Base-by-base conservation (phyloP, 2,113 vertebrate species). In the Glaucidium brasilianum region DNA sequence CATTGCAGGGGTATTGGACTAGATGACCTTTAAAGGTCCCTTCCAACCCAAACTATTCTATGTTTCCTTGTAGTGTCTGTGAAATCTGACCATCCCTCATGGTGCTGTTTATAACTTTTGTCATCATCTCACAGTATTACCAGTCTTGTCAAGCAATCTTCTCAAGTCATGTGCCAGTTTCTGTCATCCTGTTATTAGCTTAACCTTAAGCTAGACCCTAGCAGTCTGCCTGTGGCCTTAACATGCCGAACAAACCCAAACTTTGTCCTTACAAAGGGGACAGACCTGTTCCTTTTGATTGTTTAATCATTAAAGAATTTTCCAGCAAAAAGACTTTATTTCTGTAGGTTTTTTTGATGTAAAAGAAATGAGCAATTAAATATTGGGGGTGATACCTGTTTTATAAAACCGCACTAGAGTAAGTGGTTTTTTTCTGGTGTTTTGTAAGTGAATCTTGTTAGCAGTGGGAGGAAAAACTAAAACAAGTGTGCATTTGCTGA, bases 1-100 rank as follows among this genome's bases (percentile, higher is more conserved):
- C 3, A 4, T 21, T 58, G 16, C 19, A 30, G 21, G 27, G 6
- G 3, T 1, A 0, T n/a, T 64, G 15, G 37, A 41, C 17, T 85
- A 17, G 30, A 10, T 59, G 37, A 41, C 7, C 16, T 73, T 62
- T 59, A 55, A 52, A 89, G 19, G 26, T 43, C 30, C 26, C 11
- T 84, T 92, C n/a, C 22, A 41, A 41, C 25, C 15, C 14, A 67
- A 62, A 34, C 34, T 9, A 1, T 41, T 81, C 39, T 50, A 0
- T 39, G 55, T 21, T 69, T 60, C n/a, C 12, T 64, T 10, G 59
- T 37, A 68, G 12, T 1, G 0, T 79, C 19, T 81, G 12, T 92
- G 67, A 82, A 83, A 62, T 80, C 32, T 74, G 63, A 29, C 43
- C 11, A 10, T 79, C 16, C 6, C 3, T 88, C 10, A 11, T 26